Evolutionary conservation across 2,113 vertebrate species (phyloP), one percentile per base, ranked within the genome.

Genomic region (Nothoprocta perdicaria): DNA sequence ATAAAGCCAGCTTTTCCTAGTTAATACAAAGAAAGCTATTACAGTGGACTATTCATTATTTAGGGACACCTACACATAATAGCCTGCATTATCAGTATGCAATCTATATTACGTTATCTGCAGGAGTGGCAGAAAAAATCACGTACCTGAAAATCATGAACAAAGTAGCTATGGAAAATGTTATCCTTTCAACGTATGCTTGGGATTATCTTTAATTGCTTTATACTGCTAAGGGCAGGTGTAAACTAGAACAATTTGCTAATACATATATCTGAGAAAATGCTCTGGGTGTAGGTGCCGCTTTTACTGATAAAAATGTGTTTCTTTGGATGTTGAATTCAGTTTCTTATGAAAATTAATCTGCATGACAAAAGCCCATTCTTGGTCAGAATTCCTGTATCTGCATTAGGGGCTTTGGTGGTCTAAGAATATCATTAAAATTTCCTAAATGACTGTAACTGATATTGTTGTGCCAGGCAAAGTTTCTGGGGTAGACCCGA

Each of bases 61-160:
- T 94, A 85, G 79, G 82, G 91, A 88, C 82, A 80, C 82, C 91
- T 92, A 92, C 88, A 91, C 84, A 87, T 89, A 95, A 91, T 63
- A 83, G 76, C 52, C 80, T 66, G 73, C 68, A 72, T 91, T 92
- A 87, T 94, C 94, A 72, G 55, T 83, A 89, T 83, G 72, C 50
- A 91, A 94, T 91, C 92, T 85, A 67, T 95, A 81, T 88, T 88
- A 75, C 52, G 88, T 0, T 1, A 52, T 89, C 72, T 92, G 60
- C 87, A 89, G 68, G 72, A 73, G 50, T 73, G 31, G 58, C 41
- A 76, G 31, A 75, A 72, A 87, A 92, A 94, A 89, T 67, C 45
- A 91, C 12, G 38, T 33, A 67, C 80, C 38, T 86, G 82, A 94
- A 92, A 91, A 88, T 78, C 60, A 75, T 24, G 82, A 85, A 89